phyloP scores from a whole-genome alignment of 1,140 invertebrate species.

The Drosophila burlai region DNA sequence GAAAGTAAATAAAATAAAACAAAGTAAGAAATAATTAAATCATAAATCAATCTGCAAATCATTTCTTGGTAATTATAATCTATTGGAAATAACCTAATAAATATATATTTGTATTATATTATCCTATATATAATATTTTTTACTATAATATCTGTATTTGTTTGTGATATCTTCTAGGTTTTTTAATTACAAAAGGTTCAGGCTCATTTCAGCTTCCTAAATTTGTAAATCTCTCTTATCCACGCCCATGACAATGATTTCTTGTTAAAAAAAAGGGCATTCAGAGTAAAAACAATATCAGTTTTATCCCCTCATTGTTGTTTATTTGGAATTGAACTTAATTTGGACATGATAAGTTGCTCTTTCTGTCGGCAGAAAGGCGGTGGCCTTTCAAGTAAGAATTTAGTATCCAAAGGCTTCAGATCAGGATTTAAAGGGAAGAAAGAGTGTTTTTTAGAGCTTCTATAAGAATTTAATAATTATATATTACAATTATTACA shows the following conservation, averaged over 20 bases:
- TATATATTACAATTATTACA: not conserved
- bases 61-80: not conserved
- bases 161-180: not conserved
- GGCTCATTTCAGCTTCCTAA: not conserved
- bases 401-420: not conserved
- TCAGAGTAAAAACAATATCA: slow-evolving; percentile 1
- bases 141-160: not conserved
- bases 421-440: not conserved
- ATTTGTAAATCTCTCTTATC: not conserved
- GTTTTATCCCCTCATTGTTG: slow-evolving; percentile 22
- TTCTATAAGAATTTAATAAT: not conserved
- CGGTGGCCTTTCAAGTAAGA: slow-evolving; percentile 56
- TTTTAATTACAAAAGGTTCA: not conserved
- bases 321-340: slow-evolving; percentile 80
- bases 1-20: not conserved
- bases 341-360: slow-evolving; percentile 82
- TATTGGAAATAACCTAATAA: not conserved
- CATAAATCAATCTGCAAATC: too few species aligned
- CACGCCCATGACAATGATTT: not conserved
- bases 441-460: not conserved
- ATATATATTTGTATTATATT: not conserved
- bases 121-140: not conserved
- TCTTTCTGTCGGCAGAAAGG: slow-evolving; percentile 45
- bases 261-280: not conserved
- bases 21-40: not conserved